A percentile compares a stretch with the other conserved stretches of the same genome.
Evolutionary conservation across 2,888 invertebrate genomes (phyloP).

Genomic region (Lathronympha strigana): DNA sequence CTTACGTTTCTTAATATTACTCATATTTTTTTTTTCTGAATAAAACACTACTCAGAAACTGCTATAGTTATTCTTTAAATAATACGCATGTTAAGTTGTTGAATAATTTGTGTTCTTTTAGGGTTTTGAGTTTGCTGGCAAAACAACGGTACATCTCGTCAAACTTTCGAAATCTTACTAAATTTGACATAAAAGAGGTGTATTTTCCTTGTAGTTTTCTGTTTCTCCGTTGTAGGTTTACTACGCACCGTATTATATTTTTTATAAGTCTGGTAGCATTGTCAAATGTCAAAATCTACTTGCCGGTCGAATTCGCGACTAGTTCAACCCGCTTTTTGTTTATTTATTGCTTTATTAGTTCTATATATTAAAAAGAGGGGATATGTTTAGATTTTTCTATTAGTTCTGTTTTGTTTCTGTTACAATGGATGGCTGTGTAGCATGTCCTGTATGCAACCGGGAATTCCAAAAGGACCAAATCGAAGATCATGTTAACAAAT

Average conservation of each 20-base stretch:
- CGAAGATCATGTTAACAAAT: slow-evolving; percentile 88
- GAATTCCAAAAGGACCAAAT: slow-evolving; percentile 78
- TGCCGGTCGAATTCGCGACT: slow-evolving; percentile 8
- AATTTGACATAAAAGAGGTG: not conserved
- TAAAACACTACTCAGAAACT: not conserved
- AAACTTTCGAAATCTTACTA: slow-evolving; percentile 16
- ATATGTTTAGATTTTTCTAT: too few species aligned
- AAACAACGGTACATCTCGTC: slow-evolving; percentile 38
- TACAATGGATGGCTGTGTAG: slow-evolving; percentile 45
- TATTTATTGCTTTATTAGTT: not conserved
- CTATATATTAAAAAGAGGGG: not conserved
- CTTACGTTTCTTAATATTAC: slow-evolving; percentile 54
- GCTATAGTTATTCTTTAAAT: not conserved
- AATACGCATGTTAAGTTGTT: slow-evolving; percentile 3
- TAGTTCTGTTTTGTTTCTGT: not conserved
- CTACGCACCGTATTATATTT: too few species aligned
- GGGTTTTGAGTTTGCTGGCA: slow-evolving; percentile 34
- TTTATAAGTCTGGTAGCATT: too few species aligned
- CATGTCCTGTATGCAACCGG: slow-evolving; percentile 87
- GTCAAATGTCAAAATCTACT: not conserved
- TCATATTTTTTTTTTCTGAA: slow-evolving; percentile 39
- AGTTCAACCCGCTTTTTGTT: slow-evolving; percentile 5
- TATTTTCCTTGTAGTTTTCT: slow-evolving; percentile 13
- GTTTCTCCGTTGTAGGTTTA: too few species aligned
- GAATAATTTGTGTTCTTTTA: not conserved